Evolutionary conservation across 2,113 vertebrate genomes (phyloP).

Genomic region (Amphiprion percula): DNA sequence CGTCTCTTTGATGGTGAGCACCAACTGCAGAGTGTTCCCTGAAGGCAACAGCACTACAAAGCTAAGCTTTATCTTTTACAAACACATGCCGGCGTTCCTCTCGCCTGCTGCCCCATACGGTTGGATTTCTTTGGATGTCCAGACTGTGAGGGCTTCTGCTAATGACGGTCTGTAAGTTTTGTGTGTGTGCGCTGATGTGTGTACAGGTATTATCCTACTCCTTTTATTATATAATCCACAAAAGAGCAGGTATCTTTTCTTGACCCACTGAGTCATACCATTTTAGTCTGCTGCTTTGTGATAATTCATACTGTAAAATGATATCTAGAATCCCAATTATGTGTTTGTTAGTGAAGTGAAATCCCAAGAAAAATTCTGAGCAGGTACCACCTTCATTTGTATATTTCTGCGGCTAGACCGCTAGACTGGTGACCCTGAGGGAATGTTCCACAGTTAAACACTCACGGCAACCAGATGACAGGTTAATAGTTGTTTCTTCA

Average conservation of each 20-base stretch:
- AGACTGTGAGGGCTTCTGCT: conserved; percentile 32
- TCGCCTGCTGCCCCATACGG: conserved; percentile 34
- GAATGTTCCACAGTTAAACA: conserved; percentile 11
- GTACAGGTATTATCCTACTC: conserved; percentile 35
- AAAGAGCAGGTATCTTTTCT: conserved; percentile 14
- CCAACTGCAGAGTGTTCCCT: conserved; percentile 42
- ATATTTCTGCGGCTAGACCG: too few species aligned
- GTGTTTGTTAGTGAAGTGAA: not conserved
- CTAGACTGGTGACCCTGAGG: not conserved
- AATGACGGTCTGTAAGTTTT: conserved; percentile 29
- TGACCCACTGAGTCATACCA: not conserved
- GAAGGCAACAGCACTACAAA: conserved; percentile 50
- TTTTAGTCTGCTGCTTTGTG: not conserved
- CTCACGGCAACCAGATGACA: conserved; percentile 4
- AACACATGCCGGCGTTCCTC: conserved; percentile 62
- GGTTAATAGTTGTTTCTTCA: conserved; percentile 25
- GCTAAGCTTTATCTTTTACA: conserved; percentile 63
- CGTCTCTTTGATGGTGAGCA: conserved; percentile 42
- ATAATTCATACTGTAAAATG: not conserved
- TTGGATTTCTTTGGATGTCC: conserved; percentile 29
- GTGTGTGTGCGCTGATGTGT: conserved; percentile 12
- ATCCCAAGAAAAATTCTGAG: not conserved
- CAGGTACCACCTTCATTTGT: not conserved
- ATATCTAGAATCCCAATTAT: not conserved
- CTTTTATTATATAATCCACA: conserved; percentile 35